Percentiles rank a stretch among this genome's conserved stretches.
These are phyloP conservation scores for Acrocyrtus sp. DNA, from an alignment of 2,888 invertebrate species.

Conservation along the genomic window DNA sequence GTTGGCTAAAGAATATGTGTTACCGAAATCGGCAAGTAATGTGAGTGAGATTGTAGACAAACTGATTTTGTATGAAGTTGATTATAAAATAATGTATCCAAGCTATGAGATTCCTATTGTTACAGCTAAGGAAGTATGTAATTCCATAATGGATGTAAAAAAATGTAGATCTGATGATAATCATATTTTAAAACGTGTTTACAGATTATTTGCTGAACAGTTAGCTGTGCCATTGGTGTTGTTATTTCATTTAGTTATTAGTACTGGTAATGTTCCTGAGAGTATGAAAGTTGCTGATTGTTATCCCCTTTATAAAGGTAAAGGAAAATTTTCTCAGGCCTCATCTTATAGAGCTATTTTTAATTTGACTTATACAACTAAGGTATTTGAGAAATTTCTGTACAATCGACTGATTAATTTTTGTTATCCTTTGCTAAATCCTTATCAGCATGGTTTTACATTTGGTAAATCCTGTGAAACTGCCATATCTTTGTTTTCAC, in stretches of 20 bases:
- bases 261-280: not conserved
- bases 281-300: conserved; percentile 9
- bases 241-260: conserved; percentile 1
- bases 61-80: not conserved
- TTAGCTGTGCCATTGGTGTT: not conserved
- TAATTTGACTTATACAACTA: not conserved
- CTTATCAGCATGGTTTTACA: conserved; percentile 14
- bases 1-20: conserved; percentile 15
- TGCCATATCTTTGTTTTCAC: not conserved
- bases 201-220: not conserved
- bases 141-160: conserved; percentile 6
- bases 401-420: not conserved
- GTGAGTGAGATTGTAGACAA: not conserved
- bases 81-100: not conserved
- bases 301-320: conserved; percentile 26
- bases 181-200: not conserved
- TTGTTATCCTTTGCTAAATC: not conserved
- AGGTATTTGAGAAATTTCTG: conserved; percentile 16
- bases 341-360: conserved; percentile 21
- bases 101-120: not conserved
- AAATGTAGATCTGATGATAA: conserved; percentile 2
- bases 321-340: not conserved
- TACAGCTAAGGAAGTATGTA: not conserved
- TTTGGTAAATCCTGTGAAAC: conserved; percentile 1
- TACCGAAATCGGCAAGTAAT: not conserved